Evolutionary conservation across 2,113 vertebrate genomes (phyloP).

Genomic region (Isichthys henryi): DNA sequence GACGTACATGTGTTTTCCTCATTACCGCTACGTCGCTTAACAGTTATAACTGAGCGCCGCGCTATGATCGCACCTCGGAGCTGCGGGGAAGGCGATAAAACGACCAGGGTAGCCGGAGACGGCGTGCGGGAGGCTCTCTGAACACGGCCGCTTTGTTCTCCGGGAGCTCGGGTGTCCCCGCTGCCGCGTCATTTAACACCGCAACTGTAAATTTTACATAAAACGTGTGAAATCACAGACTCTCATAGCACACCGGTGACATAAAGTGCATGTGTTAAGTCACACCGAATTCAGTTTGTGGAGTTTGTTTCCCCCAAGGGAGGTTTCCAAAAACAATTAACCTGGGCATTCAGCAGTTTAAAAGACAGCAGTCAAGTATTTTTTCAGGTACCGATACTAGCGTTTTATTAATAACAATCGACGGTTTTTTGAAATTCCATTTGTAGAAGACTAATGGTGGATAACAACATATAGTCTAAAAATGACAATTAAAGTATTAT

Average conservation of each 20-base stretch:
- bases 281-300: constrained; percentile 46
- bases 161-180: constrained; percentile 55
- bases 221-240: constrained; percentile 73
- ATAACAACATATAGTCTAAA: background rate
- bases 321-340: constrained; percentile 33
- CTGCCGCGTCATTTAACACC: constrained; percentile 62
- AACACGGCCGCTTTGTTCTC: constrained; percentile 56
- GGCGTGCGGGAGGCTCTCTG: constrained; percentile 46
- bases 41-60: constrained; percentile 50
- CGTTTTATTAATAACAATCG: background rate
- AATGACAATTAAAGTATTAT: background rate
- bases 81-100: constrained; percentile 53
- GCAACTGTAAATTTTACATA: constrained; percentile 70
- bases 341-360: constrained; percentile 33
- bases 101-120: constrained; percentile 20
- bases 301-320: constrained; percentile 41
- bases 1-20: constrained; percentile 63
- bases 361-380: background rate
- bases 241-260: constrained; percentile 59
- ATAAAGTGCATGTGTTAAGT: constrained; percentile 67
- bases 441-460: background rate
- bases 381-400: background rate
- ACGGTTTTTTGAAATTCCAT: constrained; percentile 28
- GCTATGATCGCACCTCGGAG: constrained; percentile 60
- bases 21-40: constrained; percentile 59